Evolutionary conservation across 1,140 invertebrate species (phyloP).

Genomic region (Calliphora vicina): DNA sequence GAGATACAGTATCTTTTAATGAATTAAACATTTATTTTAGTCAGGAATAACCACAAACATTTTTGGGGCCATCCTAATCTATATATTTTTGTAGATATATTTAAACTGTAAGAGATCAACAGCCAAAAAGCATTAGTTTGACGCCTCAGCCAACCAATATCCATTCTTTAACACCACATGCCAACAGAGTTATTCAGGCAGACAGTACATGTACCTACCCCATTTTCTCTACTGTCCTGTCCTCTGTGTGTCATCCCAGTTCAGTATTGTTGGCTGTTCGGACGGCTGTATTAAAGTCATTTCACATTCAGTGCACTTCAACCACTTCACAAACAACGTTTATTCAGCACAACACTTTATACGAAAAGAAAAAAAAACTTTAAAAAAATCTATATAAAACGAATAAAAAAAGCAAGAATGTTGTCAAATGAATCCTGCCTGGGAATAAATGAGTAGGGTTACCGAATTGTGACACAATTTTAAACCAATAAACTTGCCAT

Average conservation of each 20-base stretch:
- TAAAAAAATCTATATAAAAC: background rate
- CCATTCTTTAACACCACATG: constrained; percentile 32
- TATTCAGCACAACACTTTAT: constrained; percentile 6
- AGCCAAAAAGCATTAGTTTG: constrained; percentile 30
- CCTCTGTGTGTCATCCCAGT: no score
- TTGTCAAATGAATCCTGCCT: background rate
- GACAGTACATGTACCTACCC: constrained; percentile 21
- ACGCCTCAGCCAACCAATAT: constrained; percentile 28
- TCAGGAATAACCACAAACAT: no score
- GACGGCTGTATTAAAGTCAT: constrained; percentile 23
- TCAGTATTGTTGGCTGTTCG: background rate
- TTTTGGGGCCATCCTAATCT: no score
- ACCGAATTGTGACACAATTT: no score
- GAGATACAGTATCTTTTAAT: no score
- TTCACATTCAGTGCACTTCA: constrained; percentile 32
- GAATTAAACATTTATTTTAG: no score
- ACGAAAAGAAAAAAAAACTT: background rate
- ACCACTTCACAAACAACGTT: constrained; percentile 3
- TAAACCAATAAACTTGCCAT: no score
- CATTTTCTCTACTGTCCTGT: no score
- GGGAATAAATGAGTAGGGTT: background rate
- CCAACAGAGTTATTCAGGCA: constrained; percentile 31
- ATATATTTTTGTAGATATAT: background rate
- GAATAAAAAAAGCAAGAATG: background rate
- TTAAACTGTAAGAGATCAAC: background rate